Evolutionary conservation across 2,113 vertebrate genomes (phyloP).

Genomic region (Psilopogon haemacephalus): DNA sequence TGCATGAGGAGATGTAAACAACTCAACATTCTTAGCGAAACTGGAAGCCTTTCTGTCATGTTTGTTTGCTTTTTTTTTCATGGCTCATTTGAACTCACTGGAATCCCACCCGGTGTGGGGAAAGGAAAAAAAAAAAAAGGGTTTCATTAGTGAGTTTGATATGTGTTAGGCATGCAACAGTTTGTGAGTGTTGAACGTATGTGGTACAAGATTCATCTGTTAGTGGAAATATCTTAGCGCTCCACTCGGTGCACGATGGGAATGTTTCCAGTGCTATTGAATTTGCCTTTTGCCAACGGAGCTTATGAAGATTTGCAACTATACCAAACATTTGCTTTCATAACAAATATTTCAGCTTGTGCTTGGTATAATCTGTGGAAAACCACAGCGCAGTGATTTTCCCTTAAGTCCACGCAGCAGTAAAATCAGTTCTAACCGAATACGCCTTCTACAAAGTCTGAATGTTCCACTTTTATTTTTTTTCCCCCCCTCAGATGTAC

Average conservation of each 20-base stretch:
- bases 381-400: neutral
- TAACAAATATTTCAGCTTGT: neutral
- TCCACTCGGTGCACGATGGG: rapidly evolving
- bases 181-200: neutral
- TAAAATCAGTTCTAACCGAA: slow-evolving; percentile 5
- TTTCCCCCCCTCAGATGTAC: neutral
- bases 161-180: neutral
- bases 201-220: neutral
- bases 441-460: neutral
- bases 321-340: neutral
- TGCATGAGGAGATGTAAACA: slow-evolving; percentile 1
- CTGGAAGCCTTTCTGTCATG: neutral
- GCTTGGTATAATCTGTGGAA: neutral
- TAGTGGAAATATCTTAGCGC: neutral
- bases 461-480: neutral
- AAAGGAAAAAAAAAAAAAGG: neutral
- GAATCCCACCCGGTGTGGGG: neutral
- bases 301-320: neutral
- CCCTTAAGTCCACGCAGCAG: neutral
- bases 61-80: neutral
- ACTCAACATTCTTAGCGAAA: neutral
- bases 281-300: neutral
- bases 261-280: neutral
- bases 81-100: slow-evolving; percentile 11
- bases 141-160: neutral